Evolutionary conservation across 2,888 invertebrate genomes (phyloP).

Genomic region (Heliconius aoede): DNA sequence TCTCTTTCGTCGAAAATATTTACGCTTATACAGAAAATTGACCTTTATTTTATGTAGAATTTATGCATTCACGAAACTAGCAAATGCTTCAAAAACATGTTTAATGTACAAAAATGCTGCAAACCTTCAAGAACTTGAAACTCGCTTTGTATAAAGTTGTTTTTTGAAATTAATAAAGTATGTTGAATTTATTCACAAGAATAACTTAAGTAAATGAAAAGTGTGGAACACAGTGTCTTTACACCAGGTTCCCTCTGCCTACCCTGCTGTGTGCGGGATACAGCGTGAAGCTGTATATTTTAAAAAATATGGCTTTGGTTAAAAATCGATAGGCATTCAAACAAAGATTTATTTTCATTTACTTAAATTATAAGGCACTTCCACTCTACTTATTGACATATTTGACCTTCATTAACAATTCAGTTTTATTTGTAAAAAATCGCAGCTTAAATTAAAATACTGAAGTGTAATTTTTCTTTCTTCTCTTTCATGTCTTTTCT

Average conservation of each 20-base stretch:
- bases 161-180: neutral
- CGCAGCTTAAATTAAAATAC: too few species aligned
- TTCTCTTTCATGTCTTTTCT: too few species aligned
- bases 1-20: neutral
- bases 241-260: neutral
- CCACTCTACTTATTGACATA: too few species aligned
- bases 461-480: too few species aligned
- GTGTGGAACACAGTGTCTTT: neutral
- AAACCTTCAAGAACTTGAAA: neutral
- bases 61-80: slow-evolving; percentile 28
- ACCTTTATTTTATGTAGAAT: slow-evolving; percentile 25
- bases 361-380: too few species aligned
- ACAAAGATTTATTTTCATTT: too few species aligned
- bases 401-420: too few species aligned
- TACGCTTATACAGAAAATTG: slow-evolving; percentile 24
- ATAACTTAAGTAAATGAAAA: neutral
- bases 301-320: too few species aligned
- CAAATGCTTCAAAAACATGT: slow-evolving; percentile 18
- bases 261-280: neutral
- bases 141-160: neutral
- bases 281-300: neutral
- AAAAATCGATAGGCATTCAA: too few species aligned
- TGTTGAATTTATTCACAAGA: neutral
- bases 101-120: slow-evolving; percentile 7
- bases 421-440: too few species aligned